These are phyloP conservation scores for Hyles lineata DNA, from an alignment of 2,888 invertebrate genomes.

Conservation along the genomic window DNA sequence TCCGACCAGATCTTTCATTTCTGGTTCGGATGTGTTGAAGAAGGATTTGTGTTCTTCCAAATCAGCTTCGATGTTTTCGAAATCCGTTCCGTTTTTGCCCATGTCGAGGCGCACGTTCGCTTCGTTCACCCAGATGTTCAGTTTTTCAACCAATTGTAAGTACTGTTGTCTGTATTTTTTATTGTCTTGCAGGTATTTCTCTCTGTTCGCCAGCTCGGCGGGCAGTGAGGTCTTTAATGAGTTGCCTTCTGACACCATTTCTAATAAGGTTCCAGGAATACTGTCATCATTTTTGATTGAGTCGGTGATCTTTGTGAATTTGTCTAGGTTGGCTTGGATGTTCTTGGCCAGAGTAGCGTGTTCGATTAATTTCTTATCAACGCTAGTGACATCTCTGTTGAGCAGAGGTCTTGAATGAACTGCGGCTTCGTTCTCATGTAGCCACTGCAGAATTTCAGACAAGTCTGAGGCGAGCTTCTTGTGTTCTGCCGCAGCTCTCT, in stretches of 20 bases:
- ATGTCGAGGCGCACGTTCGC: conserved; percentile 91
- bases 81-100: conserved; percentile 94
- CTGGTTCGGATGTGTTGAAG: conserved; percentile 90
- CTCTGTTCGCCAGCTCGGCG: conserved; percentile 91
- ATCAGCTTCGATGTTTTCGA: conserved; percentile 92
- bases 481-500: conserved; percentile 94
- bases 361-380: conserved; percentile 91
- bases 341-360: conserved; percentile 88
- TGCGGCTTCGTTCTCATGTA: conserved; percentile 92
- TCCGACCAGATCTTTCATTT: conserved; percentile 91
- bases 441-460: conserved; percentile 92
- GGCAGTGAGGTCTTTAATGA: conserved; percentile 91
- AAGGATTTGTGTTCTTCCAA: conserved; percentile 95
- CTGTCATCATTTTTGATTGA: conserved; percentile 90
- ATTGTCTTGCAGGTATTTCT: conserved; percentile 91
- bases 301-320: conserved; percentile 89
- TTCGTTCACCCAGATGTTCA: conserved; percentile 93
- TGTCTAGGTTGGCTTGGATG: conserved; percentile 88
- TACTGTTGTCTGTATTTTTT: conserved; percentile 91
- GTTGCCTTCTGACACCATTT: conserved; percentile 93
- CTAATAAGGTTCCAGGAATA: conserved; percentile 91
- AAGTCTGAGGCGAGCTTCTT: conserved; percentile 92
- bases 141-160: conserved; percentile 89
- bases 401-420: conserved; percentile 93
- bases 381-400: conserved; percentile 91